Evolutionary conservation across 2,888 invertebrate species (phyloP), one percentile per base, ranked within the genome.

Genomic region (Melitaea athalia): DNA sequence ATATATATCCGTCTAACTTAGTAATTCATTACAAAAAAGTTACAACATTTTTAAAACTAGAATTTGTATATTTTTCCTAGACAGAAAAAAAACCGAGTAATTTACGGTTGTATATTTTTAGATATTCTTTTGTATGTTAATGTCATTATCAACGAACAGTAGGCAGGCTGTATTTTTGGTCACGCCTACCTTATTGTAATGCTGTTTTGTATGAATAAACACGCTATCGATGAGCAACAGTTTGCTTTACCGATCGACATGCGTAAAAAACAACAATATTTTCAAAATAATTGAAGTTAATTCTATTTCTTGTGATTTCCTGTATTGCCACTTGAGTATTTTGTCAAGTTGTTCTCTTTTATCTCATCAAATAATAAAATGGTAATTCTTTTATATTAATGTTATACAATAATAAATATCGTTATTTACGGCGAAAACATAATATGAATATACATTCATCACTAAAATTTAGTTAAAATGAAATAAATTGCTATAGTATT

Each of bases 131-230:
- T 53, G 53, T 63, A 68, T 68, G 68, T 62, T 66, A 71, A 69
- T 64, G 47, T 67, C 63, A 62, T 66, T 43, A 71, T 63, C 15
- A 57, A 38, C 55, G 47, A 62, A 64, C 64, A 45, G 49, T 67
- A 53, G 66, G 69, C 62, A 62, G 63, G 61, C 57, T 57, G 62
- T 67, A 67, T 66, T 67, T 72, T 67, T 62, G 69, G 69, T 50
- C 33, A 57, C 69, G 69, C 69, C 67, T 64, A 69, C 69, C 59
- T 45, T 52, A 38, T 66, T 61, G 61, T 60, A 31, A 55, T 55
- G 33, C 43, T 38, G 53, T 47, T 61, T 33, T n/a, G 52, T 33
- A 24, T 66, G 55, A 66, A 61, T 66, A 61, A 61, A 53, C 61
- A 38, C 45, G 43, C 17, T 33, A 61, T 33, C 47, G 60, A 17